These are phyloP conservation scores for Lepidurus apus DNA, from an alignment of 1,140 invertebrate genomes.

Conservation along the genomic window DNA sequence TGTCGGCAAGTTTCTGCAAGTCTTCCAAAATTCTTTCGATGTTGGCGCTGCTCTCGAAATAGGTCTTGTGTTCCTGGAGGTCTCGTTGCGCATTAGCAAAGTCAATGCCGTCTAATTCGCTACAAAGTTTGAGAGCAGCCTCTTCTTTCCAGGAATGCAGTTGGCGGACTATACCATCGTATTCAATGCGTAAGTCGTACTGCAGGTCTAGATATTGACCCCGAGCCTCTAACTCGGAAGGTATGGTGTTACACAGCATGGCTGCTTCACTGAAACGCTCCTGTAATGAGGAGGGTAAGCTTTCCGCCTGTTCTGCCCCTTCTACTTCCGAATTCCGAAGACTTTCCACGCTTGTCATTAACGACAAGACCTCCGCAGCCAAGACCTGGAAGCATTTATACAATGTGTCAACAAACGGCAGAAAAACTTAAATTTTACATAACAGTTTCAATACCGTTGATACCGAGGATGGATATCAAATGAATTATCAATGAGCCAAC, in stretches of 20 bases:
- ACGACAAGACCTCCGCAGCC: slow-evolving; percentile 61
- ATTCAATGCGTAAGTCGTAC: slow-evolving; percentile 61
- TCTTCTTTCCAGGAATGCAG: slow-evolving; percentile 76
- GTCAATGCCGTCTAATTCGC: slow-evolving; percentile 75
- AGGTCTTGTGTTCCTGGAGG: slow-evolving; percentile 74
- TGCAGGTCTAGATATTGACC: slow-evolving; percentile 69
- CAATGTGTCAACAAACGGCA: neutral
- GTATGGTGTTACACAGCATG: slow-evolving; percentile 67
- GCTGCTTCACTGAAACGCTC: slow-evolving; percentile 78
- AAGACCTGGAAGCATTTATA: slow-evolving; percentile 47
- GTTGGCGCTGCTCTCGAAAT: slow-evolving; percentile 40
- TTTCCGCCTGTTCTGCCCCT: slow-evolving; percentile 62
- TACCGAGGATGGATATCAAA: too few relatives aligned
- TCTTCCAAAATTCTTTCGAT: slow-evolving; percentile 71
- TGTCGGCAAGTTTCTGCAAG: slow-evolving; percentile 74
- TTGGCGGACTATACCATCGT: slow-evolving; percentile 49
- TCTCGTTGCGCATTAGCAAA: slow-evolving; percentile 76
- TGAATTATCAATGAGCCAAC: too few relatives aligned
- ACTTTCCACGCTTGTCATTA: slow-evolving; percentile 60
- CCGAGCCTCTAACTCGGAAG: slow-evolving; percentile 69
- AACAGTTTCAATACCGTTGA: too few relatives aligned
- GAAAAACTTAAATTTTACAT: too few relatives aligned
- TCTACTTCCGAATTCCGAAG: slow-evolving; percentile 43
- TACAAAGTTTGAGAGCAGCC: slow-evolving; percentile 67
- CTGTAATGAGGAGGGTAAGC: slow-evolving; percentile 66